These are phyloP conservation scores for Microcebus tavaratra DNA, from an alignment of 2,113 vertebrate genomes.

Conservation along the genomic window DNA sequence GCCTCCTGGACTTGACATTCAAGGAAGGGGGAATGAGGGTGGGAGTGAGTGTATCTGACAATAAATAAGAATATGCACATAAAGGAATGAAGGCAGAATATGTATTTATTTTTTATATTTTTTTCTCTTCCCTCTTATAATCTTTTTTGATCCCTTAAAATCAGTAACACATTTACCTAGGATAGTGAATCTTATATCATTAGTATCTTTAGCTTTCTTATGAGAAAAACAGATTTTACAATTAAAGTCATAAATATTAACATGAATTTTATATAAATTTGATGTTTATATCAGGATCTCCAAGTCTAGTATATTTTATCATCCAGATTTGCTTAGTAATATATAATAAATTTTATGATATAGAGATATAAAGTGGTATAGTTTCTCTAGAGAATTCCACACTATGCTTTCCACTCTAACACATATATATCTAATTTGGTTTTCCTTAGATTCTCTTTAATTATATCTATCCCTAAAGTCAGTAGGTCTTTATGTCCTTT, in stretches of 20 bases:
- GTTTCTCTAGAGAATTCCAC: constrained; percentile 3
- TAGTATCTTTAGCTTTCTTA: not conserved
- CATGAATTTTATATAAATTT: constrained; percentile 4
- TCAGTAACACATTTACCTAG: not conserved
- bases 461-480: not conserved
- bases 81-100: not conserved
- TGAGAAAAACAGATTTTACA: not conserved
- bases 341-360: not conserved
- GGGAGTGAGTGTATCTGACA: not conserved
- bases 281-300: not conserved
- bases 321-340: not conserved
- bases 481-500: not conserved
- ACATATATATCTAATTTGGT: not conserved
- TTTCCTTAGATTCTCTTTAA: constrained; percentile 8
- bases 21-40: too few species aligned
- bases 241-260: not conserved
- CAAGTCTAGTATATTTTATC: not conserved
- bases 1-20: not conserved
- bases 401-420: not conserved
- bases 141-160: not conserved
- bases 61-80: not conserved
- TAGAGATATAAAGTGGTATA: not conserved
- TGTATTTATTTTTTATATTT: not conserved
- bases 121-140: not conserved
- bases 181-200: not conserved